Evolutionary conservation across 2,888 invertebrate genomes (phyloP).

Genomic region (Zele albiditarsus): DNA sequence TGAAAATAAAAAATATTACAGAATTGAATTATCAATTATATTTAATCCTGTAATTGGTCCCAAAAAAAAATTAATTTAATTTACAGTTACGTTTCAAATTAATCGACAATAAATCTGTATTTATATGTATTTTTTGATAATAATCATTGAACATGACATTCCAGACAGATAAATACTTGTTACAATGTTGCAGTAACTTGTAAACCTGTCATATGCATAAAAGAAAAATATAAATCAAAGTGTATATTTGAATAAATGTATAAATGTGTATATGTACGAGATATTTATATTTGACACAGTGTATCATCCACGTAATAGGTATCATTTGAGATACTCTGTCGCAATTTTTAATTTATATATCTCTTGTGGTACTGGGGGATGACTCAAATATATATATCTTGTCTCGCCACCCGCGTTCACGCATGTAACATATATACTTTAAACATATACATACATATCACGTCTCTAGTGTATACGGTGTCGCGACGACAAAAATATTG

Average conservation of each 20-base stretch:
- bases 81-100: too few species aligned
- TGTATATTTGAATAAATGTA: too few species aligned
- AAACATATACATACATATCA: background rate
- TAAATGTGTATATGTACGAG: background rate
- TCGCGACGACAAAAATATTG: slow-evolving; percentile 72
- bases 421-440: background rate
- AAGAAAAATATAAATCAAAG: too few species aligned
- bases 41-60: too few species aligned
- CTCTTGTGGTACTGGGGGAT: slow-evolving; percentile 1
- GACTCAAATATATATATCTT: slow-evolving; percentile 21
- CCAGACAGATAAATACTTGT: background rate
- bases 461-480: slow-evolving; percentile 6
- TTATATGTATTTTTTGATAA: background rate
- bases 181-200: background rate
- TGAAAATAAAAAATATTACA: too few species aligned
- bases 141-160: background rate
- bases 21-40: too few species aligned
- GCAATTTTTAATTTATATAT: slow-evolving; percentile 22
- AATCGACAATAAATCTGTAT: background rate
- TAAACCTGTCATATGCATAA: background rate
- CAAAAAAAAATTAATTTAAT: too few species aligned
- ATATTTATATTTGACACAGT: slow-evolving; percentile 10
- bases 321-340: slow-evolving; percentile 15
- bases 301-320: slow-evolving; percentile 25
- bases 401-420: background rate